Base-by-base conservation (phyloP, 2,113 vertebrate genomes). In the Platanista minor region DNA sequence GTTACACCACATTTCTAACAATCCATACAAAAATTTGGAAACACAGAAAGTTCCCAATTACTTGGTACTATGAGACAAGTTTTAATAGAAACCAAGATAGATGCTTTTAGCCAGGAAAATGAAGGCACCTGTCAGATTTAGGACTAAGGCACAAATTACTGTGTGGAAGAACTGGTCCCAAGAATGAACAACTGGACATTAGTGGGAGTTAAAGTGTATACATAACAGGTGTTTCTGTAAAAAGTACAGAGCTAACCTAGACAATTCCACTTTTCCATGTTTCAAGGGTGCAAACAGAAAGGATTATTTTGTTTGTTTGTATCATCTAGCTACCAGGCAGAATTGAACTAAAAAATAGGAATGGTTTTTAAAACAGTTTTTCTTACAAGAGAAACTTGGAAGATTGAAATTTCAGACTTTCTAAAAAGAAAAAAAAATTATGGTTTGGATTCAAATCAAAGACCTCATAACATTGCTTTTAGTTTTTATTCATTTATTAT, bases 401-500 rank as follows among this genome's bases (percentile, higher is more conserved):
- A 87, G 36, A 78, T 4, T 77, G 54, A 96, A 93, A 82, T 52
- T 87, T 69, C 10, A 91, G 36, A 81, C 31, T 95, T 95, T 43
- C n/a, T 77, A 18, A 71, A 46, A 61, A 57, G 14, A 54, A 80
- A 49, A 49, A 74, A 67, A 74, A 59, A 36, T 5, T 36, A 74
- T 66, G 33, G n/a, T 66, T 90, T 82, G 29, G 12, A 92, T 95
- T 96, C 90, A 93, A 94, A 94, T 87, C 7, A 71, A 97, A 92
- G 25, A 33, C 20, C 25, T 41, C 31, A 87, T 36, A 64, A 71
- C 61, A 93, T 81, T 92, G 95, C 54, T 75, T 87, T 90, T 57
- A 84, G 31, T 49, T 96, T 96, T 85, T 83, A 64, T 67, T 87
- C 13, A 52, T 80, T 88, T 86, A 78, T 84, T 82, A 82, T 6